These are phyloP conservation scores for Helobdella robusta DNA, from an alignment of 2,888 invertebrate genomes.

Conservation along the genomic window DNA sequence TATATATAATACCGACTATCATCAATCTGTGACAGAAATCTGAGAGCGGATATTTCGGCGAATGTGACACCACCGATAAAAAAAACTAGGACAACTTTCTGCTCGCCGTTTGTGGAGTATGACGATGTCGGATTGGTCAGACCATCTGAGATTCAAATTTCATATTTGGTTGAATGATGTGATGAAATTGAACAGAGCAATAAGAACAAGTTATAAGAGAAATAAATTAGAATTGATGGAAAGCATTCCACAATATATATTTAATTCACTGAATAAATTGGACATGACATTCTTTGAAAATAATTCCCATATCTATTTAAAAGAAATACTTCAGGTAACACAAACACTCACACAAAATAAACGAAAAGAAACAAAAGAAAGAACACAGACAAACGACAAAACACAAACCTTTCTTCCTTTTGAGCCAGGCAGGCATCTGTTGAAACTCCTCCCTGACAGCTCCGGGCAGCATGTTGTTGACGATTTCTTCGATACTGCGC, in stretches of 20 bases:
- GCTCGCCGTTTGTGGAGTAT: too few species aligned
- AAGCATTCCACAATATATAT: slow-evolving; percentile 6
- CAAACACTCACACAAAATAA: neutral
- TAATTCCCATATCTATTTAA: neutral
- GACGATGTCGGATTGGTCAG: too few species aligned
- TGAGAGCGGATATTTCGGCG: slow-evolving; percentile 67
- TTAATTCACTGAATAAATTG: too few species aligned
- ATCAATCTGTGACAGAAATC: slow-evolving; percentile 56
- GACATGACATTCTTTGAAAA: too few species aligned
- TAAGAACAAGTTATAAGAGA: neutral
- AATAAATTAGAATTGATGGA: neutral
- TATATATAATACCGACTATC: slow-evolving; percentile 53
- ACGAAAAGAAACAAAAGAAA: neutral
- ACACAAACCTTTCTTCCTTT: slow-evolving; percentile 46
- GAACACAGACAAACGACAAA: too few species aligned
- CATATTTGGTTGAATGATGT: neutral
- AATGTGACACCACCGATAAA: slow-evolving; percentile 94
- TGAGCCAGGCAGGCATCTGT: slow-evolving; percentile 49
- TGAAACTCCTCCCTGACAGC: slow-evolving; percentile 53
- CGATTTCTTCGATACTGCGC: slow-evolving; percentile 65
- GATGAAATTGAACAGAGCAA: neutral
- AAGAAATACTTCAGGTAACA: neutral
- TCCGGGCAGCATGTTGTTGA: slow-evolving; percentile 68
- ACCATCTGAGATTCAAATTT: neutral
- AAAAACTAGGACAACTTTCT: slow-evolving; percentile 71